Evolutionary conservation across 64 coral and sea anemone genomes (phyloP), one percentile per base, ranked within the genome.

Genomic region (Montipora efflorescens): DNA sequence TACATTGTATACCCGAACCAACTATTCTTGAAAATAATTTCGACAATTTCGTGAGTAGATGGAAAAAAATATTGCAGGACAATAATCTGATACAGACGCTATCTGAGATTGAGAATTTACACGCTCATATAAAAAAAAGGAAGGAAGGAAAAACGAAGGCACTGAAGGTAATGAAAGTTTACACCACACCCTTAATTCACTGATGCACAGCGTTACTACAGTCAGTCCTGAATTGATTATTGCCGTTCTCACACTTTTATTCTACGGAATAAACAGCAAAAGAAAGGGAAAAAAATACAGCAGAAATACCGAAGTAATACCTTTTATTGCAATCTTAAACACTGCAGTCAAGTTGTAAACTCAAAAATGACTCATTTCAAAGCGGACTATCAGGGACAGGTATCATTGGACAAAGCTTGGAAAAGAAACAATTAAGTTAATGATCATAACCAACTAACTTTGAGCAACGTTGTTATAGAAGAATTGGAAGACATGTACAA

Each of bases 11-110:
- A 28, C 93, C 93, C 18, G 36, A 67, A 11, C n/a, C 43, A 5
- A 58, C 85, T 9, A 57, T 90, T 8, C 79, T 95, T 18, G 51
- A 68, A 71, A 14, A 46, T 68, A 95, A 95, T 61, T 59, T 95
- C 2, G 57, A 90, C 48, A 84, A 67, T 8, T 84, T 95, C 46
- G 0, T 90, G 8, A 70, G 46, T 5, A 67, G 81, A 50, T 90
- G 88, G 93, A 9, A 43, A 88, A 46, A 47, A 13, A 15, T 58
- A 44, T 15, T 89, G 23, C 5, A 77, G 1, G 5, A 46, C 5
- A 14, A 58, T 43, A 21, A 77, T 13, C 58, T 62, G 21, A 19
- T 22, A 46, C 20, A 64, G 47, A 62, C 74, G 2, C 7, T 14
- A 7, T 28, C 15, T 45, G 74, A 78, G 78, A 46, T 89, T 1